Evolutionary conservation across 2,113 vertebrate genomes (phyloP).

Genomic region (Dipodomys merriami): DNA sequence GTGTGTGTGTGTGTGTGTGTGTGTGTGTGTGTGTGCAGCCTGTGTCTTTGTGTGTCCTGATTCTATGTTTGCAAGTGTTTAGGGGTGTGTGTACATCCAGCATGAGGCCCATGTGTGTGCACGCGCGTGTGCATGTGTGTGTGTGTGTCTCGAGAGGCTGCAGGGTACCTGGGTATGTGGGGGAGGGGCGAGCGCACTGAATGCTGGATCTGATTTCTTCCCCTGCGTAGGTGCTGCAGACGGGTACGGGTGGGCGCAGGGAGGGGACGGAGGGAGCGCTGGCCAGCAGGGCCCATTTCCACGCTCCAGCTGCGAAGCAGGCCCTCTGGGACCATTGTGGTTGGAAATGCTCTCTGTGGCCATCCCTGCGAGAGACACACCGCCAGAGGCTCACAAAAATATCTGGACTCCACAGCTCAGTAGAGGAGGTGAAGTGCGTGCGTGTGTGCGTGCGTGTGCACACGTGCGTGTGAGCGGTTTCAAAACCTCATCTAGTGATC

Average conservation of each 20-base stretch:
- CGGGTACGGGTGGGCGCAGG: not conserved
- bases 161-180: not conserved
- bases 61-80: not conserved
- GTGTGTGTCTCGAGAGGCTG: not conserved
- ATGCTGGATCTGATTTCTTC: fast-evolving
- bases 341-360: not conserved
- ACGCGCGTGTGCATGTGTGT: not conserved
- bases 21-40: not conserved
- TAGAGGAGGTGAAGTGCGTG: not conserved
- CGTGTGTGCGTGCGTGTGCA: not conserved
- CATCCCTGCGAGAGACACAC: not conserved
- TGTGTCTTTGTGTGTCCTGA: not conserved
- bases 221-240: not conserved
- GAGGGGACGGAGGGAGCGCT: not conserved
- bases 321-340: not conserved
- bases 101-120: not conserved
- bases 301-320: not conserved
- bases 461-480: not conserved
- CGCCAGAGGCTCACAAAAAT: not conserved
- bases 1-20: no score
- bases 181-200: not conserved
- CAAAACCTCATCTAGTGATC: not conserved
- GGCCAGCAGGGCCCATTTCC: not conserved
- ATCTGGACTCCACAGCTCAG: not conserved
- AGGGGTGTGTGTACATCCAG: not conserved